These are phyloP conservation scores for Drosophila funebris DNA, from an alignment of 1,140 invertebrate genomes.

Conservation along the genomic window DNA sequence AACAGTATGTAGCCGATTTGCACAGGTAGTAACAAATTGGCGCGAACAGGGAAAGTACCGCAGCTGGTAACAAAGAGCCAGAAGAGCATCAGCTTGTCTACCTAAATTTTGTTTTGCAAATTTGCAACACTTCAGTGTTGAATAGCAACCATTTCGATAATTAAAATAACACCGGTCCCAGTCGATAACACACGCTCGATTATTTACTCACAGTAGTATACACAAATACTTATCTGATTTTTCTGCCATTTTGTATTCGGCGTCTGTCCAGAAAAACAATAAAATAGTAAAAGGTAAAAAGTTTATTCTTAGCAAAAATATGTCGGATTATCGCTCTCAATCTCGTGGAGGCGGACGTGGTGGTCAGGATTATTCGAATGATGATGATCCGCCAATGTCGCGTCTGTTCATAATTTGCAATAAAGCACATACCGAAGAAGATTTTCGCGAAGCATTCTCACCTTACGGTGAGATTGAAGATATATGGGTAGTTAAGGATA, in stretches of 20 bases:
- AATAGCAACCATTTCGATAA: conserved; percentile 7
- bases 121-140: conserved; percentile 17
- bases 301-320: conserved; percentile 36
- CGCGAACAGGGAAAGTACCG: neutral
- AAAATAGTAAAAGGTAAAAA: neutral
- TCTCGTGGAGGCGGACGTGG: conserved; percentile 70
- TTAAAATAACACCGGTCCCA: neutral
- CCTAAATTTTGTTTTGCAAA: neutral
- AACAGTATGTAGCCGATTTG: neutral
- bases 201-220: conserved; percentile 30
- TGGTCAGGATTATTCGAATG: conserved; percentile 70
- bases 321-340: conserved; percentile 82
- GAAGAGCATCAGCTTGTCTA: neutral
- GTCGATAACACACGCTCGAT: conserved; percentile 26
- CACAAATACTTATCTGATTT: conserved; percentile 84
- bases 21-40: neutral
- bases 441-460: conserved; percentile 91
- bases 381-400: conserved; percentile 92
- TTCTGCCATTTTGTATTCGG: conserved; percentile 55
- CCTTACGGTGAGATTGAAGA: conserved; percentile 94
- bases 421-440: conserved; percentile 91
- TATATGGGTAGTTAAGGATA: conserved; percentile 94
- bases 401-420: conserved; percentile 94
- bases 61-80: neutral
- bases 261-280: conserved; percentile 26